A percentile compares a stretch with the other conserved stretches of the same genome.
These are phyloP conservation scores for Brachynemurus nebulosus DNA, from an alignment of 2,888 invertebrate genomes.

Conservation along the genomic window DNA sequence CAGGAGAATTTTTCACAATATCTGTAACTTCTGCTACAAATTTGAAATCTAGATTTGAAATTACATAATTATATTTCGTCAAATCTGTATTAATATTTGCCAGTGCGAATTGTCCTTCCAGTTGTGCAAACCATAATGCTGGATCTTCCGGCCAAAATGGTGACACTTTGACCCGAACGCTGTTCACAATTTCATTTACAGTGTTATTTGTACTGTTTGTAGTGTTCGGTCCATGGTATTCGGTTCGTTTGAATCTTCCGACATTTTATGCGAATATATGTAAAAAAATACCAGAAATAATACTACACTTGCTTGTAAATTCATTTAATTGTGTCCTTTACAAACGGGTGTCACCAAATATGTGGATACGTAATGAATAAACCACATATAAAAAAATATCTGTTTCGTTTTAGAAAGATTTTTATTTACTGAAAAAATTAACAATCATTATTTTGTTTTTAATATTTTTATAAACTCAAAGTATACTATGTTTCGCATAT, in stretches of 20 bases:
- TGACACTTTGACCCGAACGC: no score
- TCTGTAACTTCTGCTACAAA: slow-evolving; percentile 11
- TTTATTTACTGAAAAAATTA: no score
- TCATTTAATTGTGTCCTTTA: no score
- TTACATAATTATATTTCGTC: slow-evolving; percentile 10
- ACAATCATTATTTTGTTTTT: no score
- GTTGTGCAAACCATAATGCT: slow-evolving; percentile 11
- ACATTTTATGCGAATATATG: background rate
- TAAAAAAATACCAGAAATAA: background rate
- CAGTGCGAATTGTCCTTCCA: slow-evolving; percentile 10
- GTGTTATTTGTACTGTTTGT: background rate
- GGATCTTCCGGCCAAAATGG: slow-evolving; percentile 12
- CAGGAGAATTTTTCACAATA: slow-evolving; percentile 8
- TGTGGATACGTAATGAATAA: no score
- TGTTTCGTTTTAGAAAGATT: no score
- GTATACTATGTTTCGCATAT: no score
- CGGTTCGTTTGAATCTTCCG: background rate
- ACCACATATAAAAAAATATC: no score
- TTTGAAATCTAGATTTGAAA: slow-evolving; percentile 3
- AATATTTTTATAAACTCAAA: no score
- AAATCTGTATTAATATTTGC: slow-evolving; percentile 7
- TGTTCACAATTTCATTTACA: no score
- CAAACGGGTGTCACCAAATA: no score
- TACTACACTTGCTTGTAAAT: background rate
- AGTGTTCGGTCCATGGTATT: no score